Evolutionary conservation across 2,113 vertebrate genomes (phyloP).

Genomic region (Macquaria ambigua): DNA sequence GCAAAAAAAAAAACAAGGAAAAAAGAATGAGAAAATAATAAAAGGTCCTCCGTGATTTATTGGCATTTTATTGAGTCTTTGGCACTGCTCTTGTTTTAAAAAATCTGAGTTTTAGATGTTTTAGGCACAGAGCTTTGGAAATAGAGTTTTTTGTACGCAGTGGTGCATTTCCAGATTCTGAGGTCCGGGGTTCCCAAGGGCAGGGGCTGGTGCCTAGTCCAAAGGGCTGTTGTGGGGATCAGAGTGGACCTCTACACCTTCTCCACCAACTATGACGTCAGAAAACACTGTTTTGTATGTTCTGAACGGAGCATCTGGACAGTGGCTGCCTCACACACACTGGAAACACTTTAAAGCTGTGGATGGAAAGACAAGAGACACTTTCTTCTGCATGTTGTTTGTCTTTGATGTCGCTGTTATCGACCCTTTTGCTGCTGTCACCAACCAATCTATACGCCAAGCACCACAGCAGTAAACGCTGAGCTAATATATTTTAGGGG

Average conservation of each 20-base stretch:
- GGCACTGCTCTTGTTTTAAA: constrained; percentile 80
- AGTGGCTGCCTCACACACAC: constrained; percentile 50
- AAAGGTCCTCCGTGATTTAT: constrained; percentile 77
- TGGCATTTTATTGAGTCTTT: constrained; percentile 81
- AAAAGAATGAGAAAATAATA: constrained; percentile 54
- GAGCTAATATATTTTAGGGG: constrained; percentile 55
- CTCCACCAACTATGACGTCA: constrained; percentile 36
- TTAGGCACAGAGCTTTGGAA: constrained; percentile 85
- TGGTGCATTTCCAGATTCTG: constrained; percentile 68
- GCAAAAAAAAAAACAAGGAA: constrained; percentile 30
- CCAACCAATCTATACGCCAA: constrained; percentile 1
- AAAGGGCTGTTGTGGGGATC: neutral
- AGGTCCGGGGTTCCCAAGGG: constrained; percentile 42
- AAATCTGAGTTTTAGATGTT: constrained; percentile 83
- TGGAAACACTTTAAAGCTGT: constrained; percentile 61
- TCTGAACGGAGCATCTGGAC: constrained; percentile 53
- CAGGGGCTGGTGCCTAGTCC: constrained; percentile 7
- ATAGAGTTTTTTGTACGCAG: constrained; percentile 63
- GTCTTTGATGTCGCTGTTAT: constrained; percentile 50
- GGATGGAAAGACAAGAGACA: constrained; percentile 58
- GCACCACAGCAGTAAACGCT: constrained; percentile 42
- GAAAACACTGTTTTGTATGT: constrained; percentile 45
- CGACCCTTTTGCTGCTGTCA: constrained; percentile 33
- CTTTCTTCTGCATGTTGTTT: constrained; percentile 29
- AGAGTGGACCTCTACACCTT: constrained; percentile 13